Conservation (phyloP, 2,113 vertebrate genomes). For the Tragelaphus buxtoni region DNA sequence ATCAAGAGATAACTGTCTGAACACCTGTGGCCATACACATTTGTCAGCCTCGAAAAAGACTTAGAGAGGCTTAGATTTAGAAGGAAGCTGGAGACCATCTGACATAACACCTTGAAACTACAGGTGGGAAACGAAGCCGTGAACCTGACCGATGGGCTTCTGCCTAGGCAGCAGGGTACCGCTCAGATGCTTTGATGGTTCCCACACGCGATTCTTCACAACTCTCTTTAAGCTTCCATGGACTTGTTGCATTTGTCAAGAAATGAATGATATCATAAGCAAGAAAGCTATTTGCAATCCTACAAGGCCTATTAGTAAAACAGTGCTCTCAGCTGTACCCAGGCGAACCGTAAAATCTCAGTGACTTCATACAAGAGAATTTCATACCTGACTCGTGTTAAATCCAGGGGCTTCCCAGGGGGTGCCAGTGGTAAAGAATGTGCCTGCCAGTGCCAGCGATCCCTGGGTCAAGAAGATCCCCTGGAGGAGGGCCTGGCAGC, state of each 20-base stretch:
- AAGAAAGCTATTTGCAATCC: background rate
- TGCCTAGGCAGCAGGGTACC: no score
- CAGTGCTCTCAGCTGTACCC: background rate
- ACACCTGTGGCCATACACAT: background rate
- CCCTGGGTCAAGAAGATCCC: background rate
- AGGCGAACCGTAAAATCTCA: background rate
- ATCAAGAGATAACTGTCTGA: background rate
- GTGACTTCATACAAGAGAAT: background rate
- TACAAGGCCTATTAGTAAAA: background rate
- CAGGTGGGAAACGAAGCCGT: background rate
- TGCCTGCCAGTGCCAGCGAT: background rate
- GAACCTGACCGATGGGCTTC: background rate
- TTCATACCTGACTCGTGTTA: background rate
- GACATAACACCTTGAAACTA: background rate
- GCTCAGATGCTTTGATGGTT: background rate
- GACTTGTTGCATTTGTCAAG: background rate
- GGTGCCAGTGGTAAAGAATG: background rate
- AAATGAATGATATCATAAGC: background rate
- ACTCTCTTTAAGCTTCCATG: background rate
- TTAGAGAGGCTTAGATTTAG: background rate
- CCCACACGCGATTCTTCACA: background rate
- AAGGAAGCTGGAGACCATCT: background rate
- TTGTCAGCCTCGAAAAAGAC: background rate
- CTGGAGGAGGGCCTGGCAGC: background rate
- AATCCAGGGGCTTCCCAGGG: background rate